These are phyloP conservation scores for Nemotelus pantherinus DNA, from an alignment of 2,888 invertebrate species.

Conservation along the genomic window DNA sequence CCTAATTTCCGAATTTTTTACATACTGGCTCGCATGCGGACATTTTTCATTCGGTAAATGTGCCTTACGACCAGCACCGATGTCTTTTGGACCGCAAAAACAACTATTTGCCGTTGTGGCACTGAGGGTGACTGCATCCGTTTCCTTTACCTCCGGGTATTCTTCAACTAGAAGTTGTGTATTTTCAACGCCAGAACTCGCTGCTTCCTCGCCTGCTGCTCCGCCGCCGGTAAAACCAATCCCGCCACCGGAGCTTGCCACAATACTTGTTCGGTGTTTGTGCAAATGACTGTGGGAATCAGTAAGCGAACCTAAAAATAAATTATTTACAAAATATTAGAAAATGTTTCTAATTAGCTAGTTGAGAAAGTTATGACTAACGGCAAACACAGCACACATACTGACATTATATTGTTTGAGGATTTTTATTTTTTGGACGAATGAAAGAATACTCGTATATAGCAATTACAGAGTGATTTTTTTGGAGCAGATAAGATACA, in stretches of 20 bases:
- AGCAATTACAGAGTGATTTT: too few relatives aligned
- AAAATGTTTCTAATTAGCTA: neutral
- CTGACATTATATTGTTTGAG: too few relatives aligned
- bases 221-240: slow-evolving; percentile 52
- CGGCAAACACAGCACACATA: neutral
- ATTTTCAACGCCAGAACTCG: slow-evolving; percentile 44
- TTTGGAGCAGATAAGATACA: too few relatives aligned
- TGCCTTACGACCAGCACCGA: slow-evolving; percentile 3
- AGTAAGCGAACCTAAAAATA: slow-evolving; percentile 53
- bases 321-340: neutral
- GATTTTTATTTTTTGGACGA: too few relatives aligned
- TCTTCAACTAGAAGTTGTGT: slow-evolving; percentile 45
- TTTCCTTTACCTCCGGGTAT: slow-evolving; percentile 52
- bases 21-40: slow-evolving; percentile 52
- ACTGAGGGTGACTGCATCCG: slow-evolving; percentile 56
- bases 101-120: slow-evolving; percentile 54
- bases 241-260: slow-evolving; percentile 52
- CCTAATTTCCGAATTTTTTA: slow-evolving; percentile 54
- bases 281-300: slow-evolving; percentile 54
- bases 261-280: slow-evolving; percentile 54
- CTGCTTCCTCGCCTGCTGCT: slow-evolving; percentile 43
- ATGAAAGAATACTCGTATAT: too few relatives aligned
- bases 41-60: slow-evolving; percentile 35
- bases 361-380: neutral
- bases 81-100: slow-evolving; percentile 53